Percentiles rank a stretch among this genome's conserved stretches.
Conservation (phyloP, 1,140 invertebrate species). For the Magallana gigas region DNA sequence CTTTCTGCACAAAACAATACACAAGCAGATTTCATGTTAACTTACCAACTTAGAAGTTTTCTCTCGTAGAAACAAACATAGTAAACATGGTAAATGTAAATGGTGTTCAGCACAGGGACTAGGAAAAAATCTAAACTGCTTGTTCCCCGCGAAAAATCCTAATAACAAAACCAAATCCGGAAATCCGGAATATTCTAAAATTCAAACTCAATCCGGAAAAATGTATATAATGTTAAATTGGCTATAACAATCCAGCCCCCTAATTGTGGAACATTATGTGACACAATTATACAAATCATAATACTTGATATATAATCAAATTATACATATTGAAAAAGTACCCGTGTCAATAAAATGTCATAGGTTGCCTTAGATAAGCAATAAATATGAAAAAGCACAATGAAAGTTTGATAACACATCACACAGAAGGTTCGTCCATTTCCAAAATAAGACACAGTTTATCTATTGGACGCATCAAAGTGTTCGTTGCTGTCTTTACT, state of each 20-base stretch:
- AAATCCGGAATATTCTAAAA: too few relatives aligned
- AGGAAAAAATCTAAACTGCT: too few relatives aligned
- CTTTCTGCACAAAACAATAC: too few relatives aligned
- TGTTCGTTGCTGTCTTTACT: slow-evolving; percentile 53
- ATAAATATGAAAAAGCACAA: neutral
- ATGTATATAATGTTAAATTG: neutral
- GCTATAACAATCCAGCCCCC: slow-evolving; percentile 14
- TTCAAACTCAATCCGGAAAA: too few relatives aligned
- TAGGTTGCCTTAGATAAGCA: neutral
- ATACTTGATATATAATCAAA: neutral
- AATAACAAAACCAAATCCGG: too few relatives aligned
- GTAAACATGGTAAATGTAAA: too few relatives aligned
- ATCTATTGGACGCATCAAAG: slow-evolving; percentile 43
- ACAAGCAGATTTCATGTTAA: too few relatives aligned
- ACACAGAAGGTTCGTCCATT: neutral
- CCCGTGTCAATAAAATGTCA: neutral
- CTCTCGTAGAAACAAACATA: too few relatives aligned
- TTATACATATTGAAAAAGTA: neutral
- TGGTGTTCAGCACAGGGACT: too few relatives aligned
- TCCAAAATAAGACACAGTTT: slow-evolving; percentile 50
- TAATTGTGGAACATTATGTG: slow-evolving; percentile 31
- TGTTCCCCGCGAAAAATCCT: too few relatives aligned
- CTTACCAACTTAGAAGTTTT: too few relatives aligned
- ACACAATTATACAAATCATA: slow-evolving; percentile 2
- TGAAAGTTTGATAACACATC: neutral